Evolutionary conservation across 2,113 vertebrate genomes (phyloP).

Genomic region (Phylloscopus trochiloides): DNA sequence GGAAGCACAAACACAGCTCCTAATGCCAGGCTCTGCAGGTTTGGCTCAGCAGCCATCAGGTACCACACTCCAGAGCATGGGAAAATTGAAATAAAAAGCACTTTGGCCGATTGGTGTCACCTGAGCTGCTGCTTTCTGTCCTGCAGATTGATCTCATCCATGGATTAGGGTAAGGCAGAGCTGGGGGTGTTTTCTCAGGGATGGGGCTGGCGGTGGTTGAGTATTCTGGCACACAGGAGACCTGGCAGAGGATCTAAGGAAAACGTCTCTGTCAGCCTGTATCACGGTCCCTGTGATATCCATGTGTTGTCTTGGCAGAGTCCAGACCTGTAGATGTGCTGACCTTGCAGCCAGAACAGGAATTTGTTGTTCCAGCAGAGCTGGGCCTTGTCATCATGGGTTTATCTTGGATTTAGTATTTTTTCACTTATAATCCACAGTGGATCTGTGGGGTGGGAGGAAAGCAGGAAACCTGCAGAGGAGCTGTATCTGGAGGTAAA

Average conservation of each 20-base stretch:
- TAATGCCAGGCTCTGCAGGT: conserved; percentile 12
- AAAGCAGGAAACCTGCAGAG: neutral
- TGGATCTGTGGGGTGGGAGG: neutral
- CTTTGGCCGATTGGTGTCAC: neutral
- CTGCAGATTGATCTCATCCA: accelerated
- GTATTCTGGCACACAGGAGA: neutral
- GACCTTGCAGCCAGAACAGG: neutral
- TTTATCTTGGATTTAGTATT: neutral
- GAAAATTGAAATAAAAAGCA: neutral
- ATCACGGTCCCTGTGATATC: neutral
- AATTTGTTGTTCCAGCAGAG: neutral
- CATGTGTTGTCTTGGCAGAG: conserved; percentile 29
- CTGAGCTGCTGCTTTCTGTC: neutral
- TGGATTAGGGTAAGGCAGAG: neutral
- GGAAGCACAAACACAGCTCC: neutral
- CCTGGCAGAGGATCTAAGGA: neutral
- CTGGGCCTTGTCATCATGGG: neutral
- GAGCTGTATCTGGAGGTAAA: neutral
- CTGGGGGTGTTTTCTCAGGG: neutral
- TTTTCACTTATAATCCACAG: neutral
- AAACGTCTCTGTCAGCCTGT: neutral
- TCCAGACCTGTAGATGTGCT: neutral
- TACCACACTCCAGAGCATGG: neutral
- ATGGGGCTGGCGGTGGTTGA: neutral
- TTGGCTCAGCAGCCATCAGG: neutral